Evolutionary conservation across 2,888 invertebrate species (phyloP).

Genomic region (Dorcus parallelipipedus): DNA sequence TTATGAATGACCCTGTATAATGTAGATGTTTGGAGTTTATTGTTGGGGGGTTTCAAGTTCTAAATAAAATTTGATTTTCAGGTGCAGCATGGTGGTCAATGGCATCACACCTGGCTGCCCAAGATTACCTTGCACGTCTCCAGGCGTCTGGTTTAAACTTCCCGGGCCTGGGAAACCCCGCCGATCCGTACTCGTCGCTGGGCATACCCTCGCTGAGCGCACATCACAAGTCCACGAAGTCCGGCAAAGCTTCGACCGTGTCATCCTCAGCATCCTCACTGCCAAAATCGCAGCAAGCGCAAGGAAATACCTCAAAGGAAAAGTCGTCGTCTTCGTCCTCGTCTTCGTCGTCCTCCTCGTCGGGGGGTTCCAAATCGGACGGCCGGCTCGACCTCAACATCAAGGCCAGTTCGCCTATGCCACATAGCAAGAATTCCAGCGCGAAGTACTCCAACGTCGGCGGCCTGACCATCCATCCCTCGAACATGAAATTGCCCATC

Average conservation of each 20-base stretch:
- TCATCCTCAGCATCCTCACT: conserved; percentile 34
- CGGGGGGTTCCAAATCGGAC: conserved; percentile 27
- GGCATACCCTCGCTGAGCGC: conserved; percentile 52
- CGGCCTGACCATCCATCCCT: conserved; percentile 41
- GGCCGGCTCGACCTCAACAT: conserved; percentile 28
- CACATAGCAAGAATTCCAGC: conserved; percentile 31
- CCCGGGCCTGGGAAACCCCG: conserved; percentile 58
- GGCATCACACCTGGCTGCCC: conserved; percentile 84
- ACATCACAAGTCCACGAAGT: conserved; percentile 35
- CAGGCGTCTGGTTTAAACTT: conserved; percentile 77
- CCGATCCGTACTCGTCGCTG: conserved; percentile 60
- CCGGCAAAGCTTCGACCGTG: conserved; percentile 27
- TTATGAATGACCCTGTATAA: too few relatives aligned
- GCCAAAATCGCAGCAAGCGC: conserved; percentile 26
- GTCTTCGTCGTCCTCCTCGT: conserved; percentile 24
- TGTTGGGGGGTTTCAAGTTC: too few relatives aligned
- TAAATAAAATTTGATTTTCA: conserved; percentile 37
- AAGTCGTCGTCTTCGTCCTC: conserved; percentile 8
- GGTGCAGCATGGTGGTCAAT: conserved; percentile 90
- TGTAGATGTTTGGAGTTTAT: too few relatives aligned
- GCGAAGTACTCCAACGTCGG: conserved; percentile 36
- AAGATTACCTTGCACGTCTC: conserved; percentile 80
- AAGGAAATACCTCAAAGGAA: conserved; percentile 27
- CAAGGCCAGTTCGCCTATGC: conserved; percentile 29
- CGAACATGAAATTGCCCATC: conserved; percentile 31